Base-by-base conservation (phyloP, 2,797 vertebrate genomes). In the Gymnocypris eckloni region DNA sequence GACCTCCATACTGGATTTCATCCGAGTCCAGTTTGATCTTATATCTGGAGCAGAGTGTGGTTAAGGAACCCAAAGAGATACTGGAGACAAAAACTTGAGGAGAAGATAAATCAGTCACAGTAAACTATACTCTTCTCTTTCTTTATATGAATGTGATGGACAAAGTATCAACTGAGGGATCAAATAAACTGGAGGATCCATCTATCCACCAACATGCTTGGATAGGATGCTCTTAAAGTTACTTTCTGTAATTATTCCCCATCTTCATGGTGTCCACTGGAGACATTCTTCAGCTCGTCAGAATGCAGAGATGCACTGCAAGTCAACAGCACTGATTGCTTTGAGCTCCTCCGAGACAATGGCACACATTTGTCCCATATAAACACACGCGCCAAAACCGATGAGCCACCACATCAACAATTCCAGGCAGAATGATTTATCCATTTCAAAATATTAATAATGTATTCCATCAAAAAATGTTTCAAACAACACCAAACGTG, bases 11-110 rank as follows among this genome's bases (percentile, higher is more conserved):
- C 39, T 92, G 91, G 25, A 0, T 72, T 80, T 92, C 93, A 90
- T 99, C 98, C 45, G 97, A 96, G 92, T 99, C 98, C 92, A 99
- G 95, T 90, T 96, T 96, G 90, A 99, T 97, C 94, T 95, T 96
- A 94, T 98, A 99, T 94, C 97, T 99, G 94, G 52, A 87, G 79
- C 45, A 87, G 84, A 84, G 54, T 41, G 59, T 45, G 80, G 90
- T 98, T 96, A 99, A 99, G 97, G 96, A 94, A 90, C 87, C 52
- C 73, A 28, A 41, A 16, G 13, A 79, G 22, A 80, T 6, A 11
- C 39, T 16, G 70, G 13, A 76, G 45, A 54, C 81, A 45, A 7
- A 73, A 83, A 4, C n/a, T 18, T 10, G 18, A 79, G 12, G 3
- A 20, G 20, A 61, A 48, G 5, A 61, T 20, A 59, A 12, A 59